These are phyloP conservation scores for Sardinella longiceps DNA, from an alignment of 2,797 vertebrate species.

Conservation along the genomic window DNA sequence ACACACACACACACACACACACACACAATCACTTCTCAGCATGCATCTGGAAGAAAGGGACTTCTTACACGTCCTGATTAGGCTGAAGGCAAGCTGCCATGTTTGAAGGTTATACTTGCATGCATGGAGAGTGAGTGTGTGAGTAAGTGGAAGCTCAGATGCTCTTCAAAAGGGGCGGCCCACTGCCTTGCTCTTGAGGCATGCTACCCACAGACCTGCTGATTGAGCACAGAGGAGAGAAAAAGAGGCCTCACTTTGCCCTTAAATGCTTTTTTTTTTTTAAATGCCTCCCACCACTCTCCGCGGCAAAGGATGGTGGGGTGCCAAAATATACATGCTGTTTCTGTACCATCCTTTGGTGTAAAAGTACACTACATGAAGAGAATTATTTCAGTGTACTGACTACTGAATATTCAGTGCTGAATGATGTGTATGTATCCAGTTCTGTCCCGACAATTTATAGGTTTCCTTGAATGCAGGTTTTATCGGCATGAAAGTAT, in stretches of 20 bases:
- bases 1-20: no score
- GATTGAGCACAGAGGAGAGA: conserved; percentile 37
- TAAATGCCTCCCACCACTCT: neutral
- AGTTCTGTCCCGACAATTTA: neutral
- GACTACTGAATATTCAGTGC: no score
- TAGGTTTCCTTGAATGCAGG: neutral
- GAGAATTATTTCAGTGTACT: neutral
- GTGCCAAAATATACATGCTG: neutral
- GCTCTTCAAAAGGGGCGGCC: neutral
- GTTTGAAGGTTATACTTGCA: conserved; percentile 7
- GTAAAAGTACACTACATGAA: neutral
- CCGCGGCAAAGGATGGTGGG: neutral
- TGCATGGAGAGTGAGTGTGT: neutral
- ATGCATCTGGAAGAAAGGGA: conserved; percentile 34
- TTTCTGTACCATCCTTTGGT: neutral
- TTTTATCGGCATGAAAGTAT: neutral
- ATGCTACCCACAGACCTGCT: conserved; percentile 47
- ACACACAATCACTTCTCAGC: conserved; percentile 3
- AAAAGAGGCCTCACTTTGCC: neutral
- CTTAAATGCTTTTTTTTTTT: conserved; percentile 7
- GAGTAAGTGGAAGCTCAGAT: neutral
- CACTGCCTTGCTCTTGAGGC: conserved; percentile 6
- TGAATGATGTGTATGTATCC: neutral
- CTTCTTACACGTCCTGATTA: conserved; percentile 31
- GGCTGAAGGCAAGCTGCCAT: conserved; percentile 1